Conservation (phyloP, 2,113 vertebrate species). For the Nothoprocta perdicaria region DNA sequence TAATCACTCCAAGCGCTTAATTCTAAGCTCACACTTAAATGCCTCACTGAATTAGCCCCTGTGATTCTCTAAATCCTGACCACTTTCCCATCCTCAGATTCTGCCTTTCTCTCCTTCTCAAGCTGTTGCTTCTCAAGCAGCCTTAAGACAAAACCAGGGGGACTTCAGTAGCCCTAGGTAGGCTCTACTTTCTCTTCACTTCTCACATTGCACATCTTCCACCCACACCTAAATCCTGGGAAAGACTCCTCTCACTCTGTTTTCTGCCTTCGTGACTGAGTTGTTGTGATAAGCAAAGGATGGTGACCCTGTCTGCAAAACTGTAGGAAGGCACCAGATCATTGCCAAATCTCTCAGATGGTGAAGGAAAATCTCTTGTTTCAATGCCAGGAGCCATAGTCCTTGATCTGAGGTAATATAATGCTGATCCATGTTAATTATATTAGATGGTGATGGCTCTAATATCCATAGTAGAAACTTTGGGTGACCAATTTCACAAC, state of each 20-base stretch:
- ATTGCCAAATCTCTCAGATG: background rate
- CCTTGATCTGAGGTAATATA: background rate
- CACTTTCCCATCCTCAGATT: background rate
- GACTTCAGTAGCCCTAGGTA: background rate
- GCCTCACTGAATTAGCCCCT: background rate
- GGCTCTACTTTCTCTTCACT: background rate
- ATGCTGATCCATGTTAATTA: background rate
- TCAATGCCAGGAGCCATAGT: accelerated
- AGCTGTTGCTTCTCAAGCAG: background rate
- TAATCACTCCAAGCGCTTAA: background rate
- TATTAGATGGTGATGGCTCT: background rate
- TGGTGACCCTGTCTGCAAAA: background rate
- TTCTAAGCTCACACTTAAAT: background rate
- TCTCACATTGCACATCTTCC: background rate
- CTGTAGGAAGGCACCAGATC: background rate
- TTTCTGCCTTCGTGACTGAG: background rate
- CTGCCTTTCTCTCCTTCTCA: background rate
- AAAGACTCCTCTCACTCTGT: background rate
- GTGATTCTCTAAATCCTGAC: background rate
- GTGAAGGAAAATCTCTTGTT: background rate
- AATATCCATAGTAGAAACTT: background rate
- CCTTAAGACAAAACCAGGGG: background rate
- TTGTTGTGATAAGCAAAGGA: background rate
- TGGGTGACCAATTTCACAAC: background rate
- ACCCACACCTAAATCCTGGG: background rate